Conservation (phyloP, 2,888 invertebrate species). For the Spilosoma lubricipeda region DNA sequence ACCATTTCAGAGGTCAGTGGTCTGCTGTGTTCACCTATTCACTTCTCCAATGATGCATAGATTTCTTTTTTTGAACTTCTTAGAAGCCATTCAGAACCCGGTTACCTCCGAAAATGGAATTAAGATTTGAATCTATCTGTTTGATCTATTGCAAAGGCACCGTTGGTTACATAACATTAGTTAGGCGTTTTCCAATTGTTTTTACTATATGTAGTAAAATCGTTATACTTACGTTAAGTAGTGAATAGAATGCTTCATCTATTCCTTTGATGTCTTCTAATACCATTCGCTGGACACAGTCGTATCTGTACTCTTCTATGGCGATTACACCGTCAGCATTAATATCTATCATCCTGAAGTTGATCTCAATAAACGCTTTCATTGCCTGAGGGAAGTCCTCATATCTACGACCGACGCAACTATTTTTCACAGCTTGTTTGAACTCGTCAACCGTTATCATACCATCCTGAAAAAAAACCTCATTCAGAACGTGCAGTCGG, state of each 20-base stretch:
- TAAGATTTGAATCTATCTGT: not conserved
- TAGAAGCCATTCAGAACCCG: not conserved
- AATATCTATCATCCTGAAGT: slow-evolving; percentile 93
- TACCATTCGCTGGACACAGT: slow-evolving; percentile 93
- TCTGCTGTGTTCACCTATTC: too few relatives aligned
- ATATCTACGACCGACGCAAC: slow-evolving; percentile 91
- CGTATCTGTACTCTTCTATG: slow-evolving; percentile 93
- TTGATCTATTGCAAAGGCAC: too few relatives aligned
- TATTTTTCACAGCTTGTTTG: slow-evolving; percentile 92
- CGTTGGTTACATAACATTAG: not conserved
- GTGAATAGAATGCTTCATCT: slow-evolving; percentile 91
- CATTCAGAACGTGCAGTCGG: slow-evolving; percentile 36
- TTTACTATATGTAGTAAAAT: not conserved
- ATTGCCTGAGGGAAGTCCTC: slow-evolving; percentile 94
- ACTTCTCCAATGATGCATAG: too few relatives aligned
- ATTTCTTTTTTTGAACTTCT: too few relatives aligned
- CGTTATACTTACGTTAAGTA: slow-evolving; percentile 89
- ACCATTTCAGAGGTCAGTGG: too few relatives aligned
- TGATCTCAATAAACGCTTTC: slow-evolving; percentile 94
- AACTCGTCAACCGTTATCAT: slow-evolving; percentile 93
- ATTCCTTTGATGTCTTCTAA: slow-evolving; percentile 91
- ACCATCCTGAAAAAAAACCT: slow-evolving; percentile 88
- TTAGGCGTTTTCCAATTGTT: not conserved
- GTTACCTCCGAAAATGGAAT: not conserved
- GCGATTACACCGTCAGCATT: slow-evolving; percentile 93